Conservation (phyloP, 1,140 invertebrate species). For the Drosophila orosa region DNA sequence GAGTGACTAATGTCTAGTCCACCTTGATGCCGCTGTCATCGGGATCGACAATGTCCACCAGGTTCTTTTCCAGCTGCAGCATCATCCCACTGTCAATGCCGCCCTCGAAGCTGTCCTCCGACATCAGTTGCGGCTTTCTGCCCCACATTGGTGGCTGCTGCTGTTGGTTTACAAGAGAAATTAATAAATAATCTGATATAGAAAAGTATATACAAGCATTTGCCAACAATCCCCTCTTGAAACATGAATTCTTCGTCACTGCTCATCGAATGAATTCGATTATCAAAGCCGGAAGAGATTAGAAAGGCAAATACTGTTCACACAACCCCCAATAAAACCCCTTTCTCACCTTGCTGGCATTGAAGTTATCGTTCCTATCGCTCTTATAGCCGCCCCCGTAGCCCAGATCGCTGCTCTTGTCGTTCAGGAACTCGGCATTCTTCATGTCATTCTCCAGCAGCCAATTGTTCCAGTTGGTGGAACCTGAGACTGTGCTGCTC, state of each 20-base stretch:
- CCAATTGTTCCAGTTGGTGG: slow-evolving; percentile 62
- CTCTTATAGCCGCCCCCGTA: slow-evolving; percentile 51
- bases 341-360: slow-evolving; percentile 57
- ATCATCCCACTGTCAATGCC: slow-evolving; percentile 78
- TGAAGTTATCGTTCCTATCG: slow-evolving; percentile 55
- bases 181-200: neutral
- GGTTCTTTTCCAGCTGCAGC: slow-evolving; percentile 74
- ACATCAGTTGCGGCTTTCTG: slow-evolving; percentile 63
- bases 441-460: slow-evolving; percentile 54
- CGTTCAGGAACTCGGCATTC: slow-evolving; percentile 24
- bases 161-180: neutral
- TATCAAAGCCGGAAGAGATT: neutral
- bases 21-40: slow-evolving; percentile 81
- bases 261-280: neutral
- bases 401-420: slow-evolving; percentile 42
- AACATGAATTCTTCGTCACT: neutral
- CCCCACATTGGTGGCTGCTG: slow-evolving; percentile 45
- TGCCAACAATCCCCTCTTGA: neutral
- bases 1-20: slow-evolving; percentile 37
- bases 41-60: slow-evolving; percentile 76
- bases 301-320: slow-evolving; percentile 2
- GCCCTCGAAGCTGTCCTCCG: slow-evolving; percentile 73
- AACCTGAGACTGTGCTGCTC: slow-evolving; percentile 65
- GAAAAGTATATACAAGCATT: neutral
- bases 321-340: neutral